These are phyloP conservation scores for Nesogale talazaci DNA, from an alignment of 2,113 vertebrate genomes.

Conservation along the genomic window DNA sequence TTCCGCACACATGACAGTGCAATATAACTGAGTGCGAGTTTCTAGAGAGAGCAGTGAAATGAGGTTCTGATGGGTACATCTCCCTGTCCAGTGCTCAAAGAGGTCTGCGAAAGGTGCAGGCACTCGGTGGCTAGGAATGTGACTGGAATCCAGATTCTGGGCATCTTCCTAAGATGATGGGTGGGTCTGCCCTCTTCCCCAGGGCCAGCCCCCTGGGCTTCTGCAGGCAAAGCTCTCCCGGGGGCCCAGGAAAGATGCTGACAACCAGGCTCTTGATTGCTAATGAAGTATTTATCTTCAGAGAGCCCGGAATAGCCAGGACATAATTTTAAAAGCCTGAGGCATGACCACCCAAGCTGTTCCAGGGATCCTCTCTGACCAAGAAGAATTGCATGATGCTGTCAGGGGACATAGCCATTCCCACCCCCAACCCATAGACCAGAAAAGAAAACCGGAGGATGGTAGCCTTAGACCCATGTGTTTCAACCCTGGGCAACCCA, in stretches of 20 bases:
- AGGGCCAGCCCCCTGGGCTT: background rate
- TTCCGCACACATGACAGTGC: background rate
- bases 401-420: background rate
- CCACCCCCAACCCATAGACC: background rate
- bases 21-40: background rate
- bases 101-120: background rate
- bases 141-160: background rate
- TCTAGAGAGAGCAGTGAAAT: background rate
- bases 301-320: constrained; percentile 58
- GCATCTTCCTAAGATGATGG: background rate
- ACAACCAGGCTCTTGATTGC: background rate
- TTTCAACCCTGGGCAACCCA: background rate
- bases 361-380: constrained; percentile 23
- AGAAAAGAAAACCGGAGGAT: background rate
- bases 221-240: background rate
- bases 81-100: background rate
- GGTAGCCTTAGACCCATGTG: background rate
- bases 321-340: constrained; percentile 30
- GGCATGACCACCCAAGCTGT: background rate
- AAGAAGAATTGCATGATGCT: constrained; percentile 8
- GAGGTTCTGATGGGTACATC: background rate
- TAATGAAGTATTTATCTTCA: background rate
- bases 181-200: background rate
- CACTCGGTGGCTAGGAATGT: accelerated
- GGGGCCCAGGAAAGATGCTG: background rate